A percentile compares a stretch with the other conserved stretches of the same genome.
These are phyloP conservation scores for Thyatira batis DNA, from an alignment of 2,888 invertebrate species.

Conservation along the genomic window DNA sequence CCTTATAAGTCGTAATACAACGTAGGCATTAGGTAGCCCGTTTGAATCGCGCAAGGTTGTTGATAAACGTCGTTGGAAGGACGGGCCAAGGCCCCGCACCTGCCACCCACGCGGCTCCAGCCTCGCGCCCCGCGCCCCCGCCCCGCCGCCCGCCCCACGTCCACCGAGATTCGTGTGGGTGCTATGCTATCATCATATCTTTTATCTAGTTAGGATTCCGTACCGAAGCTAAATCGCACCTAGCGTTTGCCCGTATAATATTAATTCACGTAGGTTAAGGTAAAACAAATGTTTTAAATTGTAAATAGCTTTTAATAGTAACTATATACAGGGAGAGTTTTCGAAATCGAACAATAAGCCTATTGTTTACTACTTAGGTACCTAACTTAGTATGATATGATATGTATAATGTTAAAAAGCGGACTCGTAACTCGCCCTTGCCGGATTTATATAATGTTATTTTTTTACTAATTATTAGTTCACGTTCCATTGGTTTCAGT, in stretches of 20 bases:
- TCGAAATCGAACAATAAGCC: no score
- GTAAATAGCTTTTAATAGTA: no score
- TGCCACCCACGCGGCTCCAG: conserved; percentile 52
- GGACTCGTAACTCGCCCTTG: no score
- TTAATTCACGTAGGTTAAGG: no score
- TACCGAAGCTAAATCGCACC: no score
- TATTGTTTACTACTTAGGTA: no score
- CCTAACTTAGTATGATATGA: no score
- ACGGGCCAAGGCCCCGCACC: conserved; percentile 62
- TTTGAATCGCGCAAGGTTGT: conserved; percentile 60
- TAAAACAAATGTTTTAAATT: no score
- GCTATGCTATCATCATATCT: conserved; percentile 6
- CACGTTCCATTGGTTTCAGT: background rate
- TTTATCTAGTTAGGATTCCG: no score
- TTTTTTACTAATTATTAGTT: background rate
- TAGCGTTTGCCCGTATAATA: no score
- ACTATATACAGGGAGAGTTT: no score
- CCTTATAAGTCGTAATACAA: conserved; percentile 10
- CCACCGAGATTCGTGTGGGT: conserved; percentile 12
- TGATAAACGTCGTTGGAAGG: conserved; percentile 62
- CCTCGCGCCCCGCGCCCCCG: conserved; percentile 34
- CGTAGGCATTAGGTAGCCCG: conserved; percentile 13
- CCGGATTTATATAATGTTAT: background rate
- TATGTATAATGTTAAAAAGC: no score
- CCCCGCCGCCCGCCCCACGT: conserved; percentile 27